These are phyloP conservation scores for Perca fluviatilis DNA, from an alignment of 2,113 vertebrate species.

Conservation along the genomic window DNA sequence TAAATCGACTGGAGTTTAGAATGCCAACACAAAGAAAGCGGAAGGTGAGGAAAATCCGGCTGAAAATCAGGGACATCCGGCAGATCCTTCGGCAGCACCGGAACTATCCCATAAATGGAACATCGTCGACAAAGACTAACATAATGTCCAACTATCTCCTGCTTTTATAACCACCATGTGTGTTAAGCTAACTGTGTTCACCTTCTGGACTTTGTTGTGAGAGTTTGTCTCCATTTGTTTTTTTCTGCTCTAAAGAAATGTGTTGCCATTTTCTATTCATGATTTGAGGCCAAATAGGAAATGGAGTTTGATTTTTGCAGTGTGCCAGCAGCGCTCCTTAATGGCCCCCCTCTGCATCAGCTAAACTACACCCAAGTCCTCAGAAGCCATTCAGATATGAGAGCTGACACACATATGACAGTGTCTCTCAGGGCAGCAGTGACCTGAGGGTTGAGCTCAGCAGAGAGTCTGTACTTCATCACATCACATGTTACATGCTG, in stretches of 20 bases:
- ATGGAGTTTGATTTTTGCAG: conserved; percentile 39
- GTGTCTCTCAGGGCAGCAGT: conserved; percentile 61
- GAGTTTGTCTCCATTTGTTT: background rate
- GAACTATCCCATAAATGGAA: no score
- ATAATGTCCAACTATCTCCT: background rate
- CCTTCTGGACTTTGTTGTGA: background rate
- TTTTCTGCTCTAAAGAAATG: background rate
- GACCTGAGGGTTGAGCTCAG: conserved; percentile 37
- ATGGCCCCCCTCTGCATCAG: conserved; percentile 32
- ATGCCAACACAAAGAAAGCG: no score
- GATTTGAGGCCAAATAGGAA: conserved; percentile 45
- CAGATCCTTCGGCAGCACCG: no score
- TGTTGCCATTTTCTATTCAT: conserved; percentile 21
- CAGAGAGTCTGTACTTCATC: conserved; percentile 37
- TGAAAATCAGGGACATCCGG: no score
- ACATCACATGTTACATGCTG: conserved; percentile 20
- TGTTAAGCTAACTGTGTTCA: background rate
- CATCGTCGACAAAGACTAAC: no score
- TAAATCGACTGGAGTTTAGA: no score
- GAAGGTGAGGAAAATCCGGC: no score
- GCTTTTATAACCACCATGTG: background rate
- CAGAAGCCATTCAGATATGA: conserved; percentile 57
- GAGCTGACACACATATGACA: conserved; percentile 55
- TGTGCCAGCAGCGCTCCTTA: conserved; percentile 40
- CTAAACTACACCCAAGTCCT: conserved; percentile 44